phyloP scores from a whole-genome alignment of 92 coral and sea anemone genomes.

The Paramuricea clavata region DNA sequence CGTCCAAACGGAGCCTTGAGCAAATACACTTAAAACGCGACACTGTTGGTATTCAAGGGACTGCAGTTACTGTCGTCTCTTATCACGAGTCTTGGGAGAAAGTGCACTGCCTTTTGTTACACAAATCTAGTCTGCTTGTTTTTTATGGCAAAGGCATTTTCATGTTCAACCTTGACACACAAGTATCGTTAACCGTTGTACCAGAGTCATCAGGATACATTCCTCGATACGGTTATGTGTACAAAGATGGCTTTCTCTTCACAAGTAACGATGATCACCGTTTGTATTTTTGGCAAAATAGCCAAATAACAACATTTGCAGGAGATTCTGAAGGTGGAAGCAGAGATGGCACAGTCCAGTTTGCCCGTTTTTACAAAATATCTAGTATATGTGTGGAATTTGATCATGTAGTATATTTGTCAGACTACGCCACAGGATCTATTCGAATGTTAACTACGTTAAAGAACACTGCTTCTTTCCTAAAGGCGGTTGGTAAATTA shows the following conservation, averaged over 20 bases:
- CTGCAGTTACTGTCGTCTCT: conserved; percentile 7
- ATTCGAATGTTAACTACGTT: no score
- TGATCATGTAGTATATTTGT: background rate
- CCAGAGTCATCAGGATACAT: background rate
- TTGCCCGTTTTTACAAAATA: background rate
- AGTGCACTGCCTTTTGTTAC: background rate
- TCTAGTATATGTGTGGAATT: conserved; percentile 2
- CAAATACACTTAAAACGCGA: conserved; percentile 11
- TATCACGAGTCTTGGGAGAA: background rate
- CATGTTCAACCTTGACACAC: background rate
- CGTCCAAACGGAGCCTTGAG: conserved; percentile 16
- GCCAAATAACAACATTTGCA: background rate
- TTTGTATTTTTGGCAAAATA: conserved; percentile 8
- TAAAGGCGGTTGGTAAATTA: no score
- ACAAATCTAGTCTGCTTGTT: background rate
- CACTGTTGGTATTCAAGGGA: background rate
- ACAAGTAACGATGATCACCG: conserved; percentile 14
- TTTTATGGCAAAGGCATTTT: background rate
- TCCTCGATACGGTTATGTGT: background rate
- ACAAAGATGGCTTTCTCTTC: background rate
- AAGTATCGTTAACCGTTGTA: background rate
- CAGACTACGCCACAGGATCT: background rate
- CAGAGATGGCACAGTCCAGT: conserved; percentile 10
- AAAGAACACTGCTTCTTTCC: no score
- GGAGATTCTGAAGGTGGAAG: background rate